phyloP scores from a whole-genome alignment of 1,140 invertebrate species.

The Antheraea pernyi region DNA sequence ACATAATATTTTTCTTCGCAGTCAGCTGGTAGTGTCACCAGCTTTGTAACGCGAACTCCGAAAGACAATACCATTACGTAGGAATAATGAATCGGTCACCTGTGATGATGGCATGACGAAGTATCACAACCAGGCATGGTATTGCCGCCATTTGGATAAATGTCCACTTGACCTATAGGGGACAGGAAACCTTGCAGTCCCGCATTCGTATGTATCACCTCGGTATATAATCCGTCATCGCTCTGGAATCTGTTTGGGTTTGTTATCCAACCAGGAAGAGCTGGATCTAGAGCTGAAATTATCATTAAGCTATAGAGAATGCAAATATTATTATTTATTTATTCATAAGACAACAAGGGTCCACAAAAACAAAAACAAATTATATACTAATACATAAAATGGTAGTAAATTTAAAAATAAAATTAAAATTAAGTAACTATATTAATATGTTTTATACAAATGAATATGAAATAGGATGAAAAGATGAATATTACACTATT shows the following conservation, averaged over 20 bases:
- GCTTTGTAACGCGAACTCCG: no score
- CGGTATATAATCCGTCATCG: slow-evolving; percentile 71
- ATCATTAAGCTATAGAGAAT: not conserved
- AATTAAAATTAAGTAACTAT: no score
- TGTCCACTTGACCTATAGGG: slow-evolving; percentile 76
- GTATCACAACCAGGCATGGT: slow-evolving; percentile 54
- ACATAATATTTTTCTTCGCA: no score
- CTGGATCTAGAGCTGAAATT: slow-evolving; percentile 73
- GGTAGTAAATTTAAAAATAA: no score
- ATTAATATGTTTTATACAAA: no score
- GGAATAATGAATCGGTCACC: not conserved
- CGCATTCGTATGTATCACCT: slow-evolving; percentile 76
- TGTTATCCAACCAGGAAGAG: slow-evolving; percentile 54
- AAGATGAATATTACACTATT: no score
- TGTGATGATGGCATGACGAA: slow-evolving; percentile 24
- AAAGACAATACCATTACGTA: not conserved
- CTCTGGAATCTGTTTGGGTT: slow-evolving; percentile 70
- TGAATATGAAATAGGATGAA: no score
- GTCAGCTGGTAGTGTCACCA: no score
- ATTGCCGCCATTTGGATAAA: slow-evolving; percentile 80
- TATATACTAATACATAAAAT: no score
- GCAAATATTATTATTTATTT: no score
- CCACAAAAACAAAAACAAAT: no score
- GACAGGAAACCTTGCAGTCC: slow-evolving; percentile 42
- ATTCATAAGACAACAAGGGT: no score